Percentiles rank a stretch among this genome's conserved stretches.
Evolutionary conservation across 2,113 vertebrate species (phyloP).

Genomic region (Neodon shergylaensis): DNA sequence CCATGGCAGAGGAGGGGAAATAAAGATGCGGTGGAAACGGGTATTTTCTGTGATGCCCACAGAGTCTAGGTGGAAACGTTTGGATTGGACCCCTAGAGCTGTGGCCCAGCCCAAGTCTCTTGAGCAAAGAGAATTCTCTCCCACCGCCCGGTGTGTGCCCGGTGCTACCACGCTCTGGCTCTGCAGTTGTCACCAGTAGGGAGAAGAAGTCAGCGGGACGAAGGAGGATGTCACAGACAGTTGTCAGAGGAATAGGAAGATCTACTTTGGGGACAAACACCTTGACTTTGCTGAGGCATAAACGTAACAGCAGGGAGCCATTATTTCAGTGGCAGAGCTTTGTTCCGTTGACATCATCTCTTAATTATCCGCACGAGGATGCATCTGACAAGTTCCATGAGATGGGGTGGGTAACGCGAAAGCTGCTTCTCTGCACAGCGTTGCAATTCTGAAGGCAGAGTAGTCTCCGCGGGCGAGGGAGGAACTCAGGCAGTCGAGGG

Average conservation of each 20-base stretch:
- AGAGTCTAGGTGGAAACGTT: background rate
- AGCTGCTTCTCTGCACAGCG: conserved; percentile 64
- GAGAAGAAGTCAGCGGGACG: background rate
- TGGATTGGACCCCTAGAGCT: background rate
- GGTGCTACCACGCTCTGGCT: background rate
- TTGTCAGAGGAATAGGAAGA: conserved; percentile 58
- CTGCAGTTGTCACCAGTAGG: background rate
- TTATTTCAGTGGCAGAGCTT: conserved; percentile 77
- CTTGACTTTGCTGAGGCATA: conserved; percentile 76
- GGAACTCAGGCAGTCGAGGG: background rate
- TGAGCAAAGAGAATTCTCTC: background rate
- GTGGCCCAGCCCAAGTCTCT: background rate
- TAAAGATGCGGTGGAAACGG: background rate
- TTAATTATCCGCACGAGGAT: conserved; percentile 81
- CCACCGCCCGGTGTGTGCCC: background rate
- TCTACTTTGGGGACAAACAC: conserved; percentile 68
- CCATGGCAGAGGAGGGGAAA: background rate
- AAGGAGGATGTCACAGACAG: conserved; percentile 39
- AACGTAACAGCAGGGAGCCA: conserved; percentile 73
- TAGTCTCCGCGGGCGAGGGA: background rate
- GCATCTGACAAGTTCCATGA: conserved; percentile 77
- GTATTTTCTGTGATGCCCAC: background rate
- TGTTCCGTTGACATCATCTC: conserved; percentile 79
- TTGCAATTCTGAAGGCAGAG: conserved; percentile 70
- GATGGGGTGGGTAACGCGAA: conserved; percentile 74